Percentiles rank a stretch among this genome's conserved stretches.
Evolutionary conservation across 2,797 vertebrate genomes (phyloP).

Genomic region (Takifugu rubripes): DNA sequence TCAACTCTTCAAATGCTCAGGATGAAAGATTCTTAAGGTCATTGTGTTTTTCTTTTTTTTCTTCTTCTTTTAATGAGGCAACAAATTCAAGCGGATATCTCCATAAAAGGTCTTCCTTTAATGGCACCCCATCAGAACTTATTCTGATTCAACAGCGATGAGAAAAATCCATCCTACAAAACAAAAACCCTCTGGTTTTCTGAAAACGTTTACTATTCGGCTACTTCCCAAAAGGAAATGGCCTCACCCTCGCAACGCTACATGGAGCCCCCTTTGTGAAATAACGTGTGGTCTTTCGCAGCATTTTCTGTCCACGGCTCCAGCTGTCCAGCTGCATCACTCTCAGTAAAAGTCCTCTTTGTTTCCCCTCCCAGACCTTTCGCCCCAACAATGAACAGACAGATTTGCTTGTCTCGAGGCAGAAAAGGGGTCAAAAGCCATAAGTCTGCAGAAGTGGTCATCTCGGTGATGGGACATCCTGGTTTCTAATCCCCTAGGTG

Average conservation of each 20-base stretch:
- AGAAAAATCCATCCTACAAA: conserved; percentile 14
- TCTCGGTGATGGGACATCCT: conserved; percentile 58
- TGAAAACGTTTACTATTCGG: conserved; percentile 10
- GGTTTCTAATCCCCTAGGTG: conserved; percentile 38
- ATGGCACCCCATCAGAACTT: no score
- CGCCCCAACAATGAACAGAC: conserved; percentile 15
- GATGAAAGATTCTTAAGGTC: background rate
- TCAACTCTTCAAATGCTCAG: conserved; percentile 45
- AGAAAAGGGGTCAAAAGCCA: conserved; percentile 56
- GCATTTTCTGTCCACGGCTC: conserved; percentile 28
- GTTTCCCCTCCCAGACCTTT: conserved; percentile 44
- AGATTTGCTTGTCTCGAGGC: conserved; percentile 50
- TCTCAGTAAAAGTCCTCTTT: conserved; percentile 63
- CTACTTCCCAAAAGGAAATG: conserved; percentile 13
- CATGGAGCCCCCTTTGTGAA: conserved; percentile 27
- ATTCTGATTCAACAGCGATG: no score
- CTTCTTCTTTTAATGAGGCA: conserved; percentile 51
- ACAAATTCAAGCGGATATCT: conserved; percentile 22
- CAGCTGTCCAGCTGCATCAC: conserved; percentile 64
- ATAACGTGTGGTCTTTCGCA: conserved; percentile 54
- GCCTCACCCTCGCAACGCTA: conserved; percentile 2
- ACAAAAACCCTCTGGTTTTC: conserved; percentile 9
- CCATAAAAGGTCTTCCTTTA: conserved; percentile 33
- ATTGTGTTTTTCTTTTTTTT: conserved; percentile 15
- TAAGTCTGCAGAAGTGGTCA: conserved; percentile 34